A percentile compares a stretch with the other conserved stretches of the same genome.
Evolutionary conservation across 2,113 vertebrate species (phyloP).

Genomic region (Microtus ochrogaster): DNA sequence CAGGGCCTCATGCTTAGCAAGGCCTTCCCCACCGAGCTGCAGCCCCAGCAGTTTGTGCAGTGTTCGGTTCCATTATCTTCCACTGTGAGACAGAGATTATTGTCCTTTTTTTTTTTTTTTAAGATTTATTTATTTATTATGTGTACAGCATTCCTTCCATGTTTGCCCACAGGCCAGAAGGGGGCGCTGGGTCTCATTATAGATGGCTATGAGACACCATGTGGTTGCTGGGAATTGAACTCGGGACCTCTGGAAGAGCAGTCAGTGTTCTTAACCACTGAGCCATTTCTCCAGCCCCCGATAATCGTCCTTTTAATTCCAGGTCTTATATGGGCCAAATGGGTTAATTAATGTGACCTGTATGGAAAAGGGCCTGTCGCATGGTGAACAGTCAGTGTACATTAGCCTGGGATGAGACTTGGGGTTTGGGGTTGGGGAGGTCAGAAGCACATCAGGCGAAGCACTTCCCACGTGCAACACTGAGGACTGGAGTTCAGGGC

Average conservation of each 20-base stretch:
- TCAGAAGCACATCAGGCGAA: background rate
- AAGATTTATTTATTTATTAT: no score
- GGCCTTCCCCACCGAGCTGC: background rate
- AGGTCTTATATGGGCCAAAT: background rate
- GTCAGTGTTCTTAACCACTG: no score
- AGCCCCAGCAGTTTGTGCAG: background rate
- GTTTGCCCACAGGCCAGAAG: no score
- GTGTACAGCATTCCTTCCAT: no score
- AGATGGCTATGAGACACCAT: no score
- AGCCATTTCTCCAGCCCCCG: no score
- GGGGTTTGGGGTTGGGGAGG: no score
- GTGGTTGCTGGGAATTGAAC: no score
- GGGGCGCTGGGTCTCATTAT: no score
- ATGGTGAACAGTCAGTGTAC: background rate
- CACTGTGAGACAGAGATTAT: background rate
- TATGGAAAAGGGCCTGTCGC: background rate
- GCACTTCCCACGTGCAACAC: background rate
- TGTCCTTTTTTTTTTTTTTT: no score
- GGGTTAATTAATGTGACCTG: background rate
- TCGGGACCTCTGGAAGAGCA: no score
- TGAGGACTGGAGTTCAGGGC: background rate
- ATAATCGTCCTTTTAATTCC: background rate
- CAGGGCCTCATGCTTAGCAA: background rate
- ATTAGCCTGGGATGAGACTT: background rate
- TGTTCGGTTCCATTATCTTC: background rate